These are phyloP conservation scores for Todus mexicanus DNA, from an alignment of 2,797 vertebrate genomes.

Conservation along the genomic window DNA sequence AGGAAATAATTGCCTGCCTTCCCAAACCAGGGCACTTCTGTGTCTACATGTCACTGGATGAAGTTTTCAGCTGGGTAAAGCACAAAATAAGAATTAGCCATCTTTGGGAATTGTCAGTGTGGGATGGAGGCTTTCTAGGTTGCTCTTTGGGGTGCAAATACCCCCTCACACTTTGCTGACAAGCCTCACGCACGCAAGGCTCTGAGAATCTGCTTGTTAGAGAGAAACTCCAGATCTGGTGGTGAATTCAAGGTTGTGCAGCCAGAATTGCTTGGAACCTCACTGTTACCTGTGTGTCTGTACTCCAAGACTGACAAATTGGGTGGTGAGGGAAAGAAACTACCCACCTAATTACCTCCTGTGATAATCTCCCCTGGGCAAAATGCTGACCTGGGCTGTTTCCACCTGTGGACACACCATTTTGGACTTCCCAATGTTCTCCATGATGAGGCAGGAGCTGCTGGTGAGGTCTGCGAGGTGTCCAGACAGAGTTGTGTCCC, in stretches of 20 bases:
- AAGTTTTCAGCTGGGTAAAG: slow-evolving; percentile 30
- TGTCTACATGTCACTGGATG: not conserved
- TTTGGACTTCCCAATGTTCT: not conserved
- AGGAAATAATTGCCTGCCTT: slow-evolving; percentile 63
- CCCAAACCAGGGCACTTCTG: slow-evolving; percentile 40
- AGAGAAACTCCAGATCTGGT: not conserved
- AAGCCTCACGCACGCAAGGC: not conserved
- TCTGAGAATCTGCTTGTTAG: not conserved
- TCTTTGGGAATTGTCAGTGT: not conserved
- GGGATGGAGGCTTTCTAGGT: not conserved
- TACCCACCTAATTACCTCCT: not conserved
- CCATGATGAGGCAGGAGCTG: not conserved
- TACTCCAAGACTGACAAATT: not conserved
- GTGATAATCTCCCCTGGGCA: not conserved
- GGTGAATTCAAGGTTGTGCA: not conserved
- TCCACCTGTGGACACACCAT: not conserved
- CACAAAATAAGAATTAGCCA: not conserved
- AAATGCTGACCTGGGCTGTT: not conserved
- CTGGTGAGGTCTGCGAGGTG: not conserved
- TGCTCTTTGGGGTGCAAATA: not conserved
- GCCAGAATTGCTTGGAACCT: not conserved
- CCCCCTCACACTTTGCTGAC: not conserved
- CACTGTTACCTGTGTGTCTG: no score
- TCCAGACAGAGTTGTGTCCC: not conserved
- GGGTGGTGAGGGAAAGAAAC: not conserved